These are phyloP conservation scores for Iphiclides podalirius DNA, from an alignment of 2,888 invertebrate species.

Conservation along the genomic window DNA sequence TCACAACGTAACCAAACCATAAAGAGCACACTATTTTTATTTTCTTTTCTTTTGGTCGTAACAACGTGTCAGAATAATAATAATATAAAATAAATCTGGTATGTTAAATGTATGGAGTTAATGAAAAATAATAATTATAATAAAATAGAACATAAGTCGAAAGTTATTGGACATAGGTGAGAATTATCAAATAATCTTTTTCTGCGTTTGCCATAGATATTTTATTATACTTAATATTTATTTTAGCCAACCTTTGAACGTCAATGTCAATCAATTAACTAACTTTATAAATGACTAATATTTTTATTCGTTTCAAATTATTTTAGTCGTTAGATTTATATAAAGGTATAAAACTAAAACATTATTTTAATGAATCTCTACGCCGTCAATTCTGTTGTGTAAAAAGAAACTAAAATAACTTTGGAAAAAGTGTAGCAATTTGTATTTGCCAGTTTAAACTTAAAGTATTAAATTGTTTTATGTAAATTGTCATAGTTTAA, in stretches of 20 bases:
- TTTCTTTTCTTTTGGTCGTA: too few relatives aligned
- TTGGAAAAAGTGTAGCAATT: constrained; percentile 48
- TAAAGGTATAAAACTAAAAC: constrained; percentile 54
- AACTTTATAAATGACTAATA: constrained; percentile 6
- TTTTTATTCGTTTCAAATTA: constrained; percentile 17
- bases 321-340: constrained; percentile 45
- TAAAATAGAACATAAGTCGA: not conserved
- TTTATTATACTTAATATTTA: not conserved
- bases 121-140: too few relatives aligned
- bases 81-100: too few relatives aligned
- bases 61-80: not conserved
- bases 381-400: constrained; percentile 78
- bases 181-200: constrained; percentile 70
- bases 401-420: constrained; percentile 52
- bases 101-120: too few relatives aligned
- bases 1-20: too few relatives aligned
- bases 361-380: constrained; percentile 73
- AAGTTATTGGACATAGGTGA: constrained; percentile 71
- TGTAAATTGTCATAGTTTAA: constrained; percentile 22
- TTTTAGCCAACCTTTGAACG: not conserved
- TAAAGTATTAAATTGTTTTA: constrained; percentile 33
- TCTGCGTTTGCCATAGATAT: not conserved
- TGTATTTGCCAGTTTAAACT: constrained; percentile 44
- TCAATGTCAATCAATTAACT: not conserved
- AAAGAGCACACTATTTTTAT: too few relatives aligned